Evolutionary conservation across 2,797 vertebrate genomes (phyloP).

Genomic region (Coluber constrictor): DNA sequence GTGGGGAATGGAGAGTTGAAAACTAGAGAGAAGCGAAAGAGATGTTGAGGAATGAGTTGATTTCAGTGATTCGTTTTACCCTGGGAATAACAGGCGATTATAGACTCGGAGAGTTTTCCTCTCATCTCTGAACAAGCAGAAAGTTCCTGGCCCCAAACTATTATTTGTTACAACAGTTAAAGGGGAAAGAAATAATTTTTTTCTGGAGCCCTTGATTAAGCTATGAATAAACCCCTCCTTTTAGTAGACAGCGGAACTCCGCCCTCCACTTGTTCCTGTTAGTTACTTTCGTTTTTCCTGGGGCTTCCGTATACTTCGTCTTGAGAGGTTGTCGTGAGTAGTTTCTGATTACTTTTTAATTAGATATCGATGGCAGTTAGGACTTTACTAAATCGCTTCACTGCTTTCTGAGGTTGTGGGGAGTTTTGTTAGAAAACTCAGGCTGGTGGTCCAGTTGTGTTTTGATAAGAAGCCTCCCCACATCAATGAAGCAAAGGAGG

Average conservation of each 20-base stretch:
- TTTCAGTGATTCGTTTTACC: no score
- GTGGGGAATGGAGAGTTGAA: no score
- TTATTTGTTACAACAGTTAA: no score
- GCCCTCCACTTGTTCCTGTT: background rate
- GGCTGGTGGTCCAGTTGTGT: background rate
- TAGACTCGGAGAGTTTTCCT: background rate
- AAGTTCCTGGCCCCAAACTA: background rate
- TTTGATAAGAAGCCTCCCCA: background rate
- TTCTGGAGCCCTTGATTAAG: no score
- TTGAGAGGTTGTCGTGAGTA: background rate
- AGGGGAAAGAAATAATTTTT: no score
- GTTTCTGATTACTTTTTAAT: background rate
- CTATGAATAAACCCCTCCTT: no score
- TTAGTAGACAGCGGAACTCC: no score
- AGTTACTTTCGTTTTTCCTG: background rate
- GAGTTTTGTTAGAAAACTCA: background rate
- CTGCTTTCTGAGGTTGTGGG: background rate
- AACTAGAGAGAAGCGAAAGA: background rate
- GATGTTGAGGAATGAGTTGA: no score
- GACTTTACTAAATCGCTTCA: no score
- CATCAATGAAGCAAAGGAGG: background rate
- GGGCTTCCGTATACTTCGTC: fast-evolving
- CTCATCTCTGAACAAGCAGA: background rate
- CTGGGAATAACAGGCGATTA: background rate
- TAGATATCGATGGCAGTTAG: no score